These are phyloP conservation scores for Gryllus bimaculatus DNA, from an alignment of 1,140 invertebrate species.

Conservation along the genomic window DNA sequence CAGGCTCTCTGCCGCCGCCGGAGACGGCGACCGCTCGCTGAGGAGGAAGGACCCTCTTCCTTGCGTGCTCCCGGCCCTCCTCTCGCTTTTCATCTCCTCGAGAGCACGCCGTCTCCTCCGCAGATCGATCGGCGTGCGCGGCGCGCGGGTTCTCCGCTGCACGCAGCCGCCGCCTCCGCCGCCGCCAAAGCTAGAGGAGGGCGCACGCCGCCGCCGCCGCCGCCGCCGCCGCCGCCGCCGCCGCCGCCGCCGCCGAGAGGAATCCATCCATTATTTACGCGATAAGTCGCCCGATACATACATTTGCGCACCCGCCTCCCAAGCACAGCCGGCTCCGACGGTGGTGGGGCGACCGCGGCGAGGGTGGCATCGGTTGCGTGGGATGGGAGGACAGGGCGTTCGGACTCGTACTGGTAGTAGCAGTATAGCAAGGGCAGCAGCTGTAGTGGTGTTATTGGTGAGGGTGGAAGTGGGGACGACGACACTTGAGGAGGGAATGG, in stretches of 20 bases:
- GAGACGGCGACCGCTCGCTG: background rate
- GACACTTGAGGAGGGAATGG: too few relatives aligned
- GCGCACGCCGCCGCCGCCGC: background rate
- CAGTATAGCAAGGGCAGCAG: too few relatives aligned
- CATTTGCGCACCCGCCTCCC: background rate
- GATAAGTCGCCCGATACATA: constrained; percentile 3
- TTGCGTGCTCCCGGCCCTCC: background rate
- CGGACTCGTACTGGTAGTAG: too few relatives aligned
- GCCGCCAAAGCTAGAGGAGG: background rate
- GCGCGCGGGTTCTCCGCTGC: background rate
- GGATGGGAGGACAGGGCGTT: too few relatives aligned
- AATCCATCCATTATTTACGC: constrained; percentile 4
- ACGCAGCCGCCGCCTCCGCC: background rate
- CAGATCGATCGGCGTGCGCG: background rate
- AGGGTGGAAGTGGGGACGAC: too few relatives aligned
- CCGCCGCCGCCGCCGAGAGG: background rate
- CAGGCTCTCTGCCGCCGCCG: background rate
- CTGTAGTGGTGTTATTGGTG: too few relatives aligned
- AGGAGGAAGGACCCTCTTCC: background rate
- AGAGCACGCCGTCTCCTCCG: background rate
- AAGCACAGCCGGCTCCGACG: background rate
- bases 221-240: too few relatives aligned
- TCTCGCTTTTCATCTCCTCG: background rate
- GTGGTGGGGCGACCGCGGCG: background rate
- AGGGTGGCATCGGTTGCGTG: background rate